Percentiles rank a stretch among this genome's conserved stretches.
Conservation (phyloP, 2,888 invertebrate genomes). For the Anodontia alba region DNA sequence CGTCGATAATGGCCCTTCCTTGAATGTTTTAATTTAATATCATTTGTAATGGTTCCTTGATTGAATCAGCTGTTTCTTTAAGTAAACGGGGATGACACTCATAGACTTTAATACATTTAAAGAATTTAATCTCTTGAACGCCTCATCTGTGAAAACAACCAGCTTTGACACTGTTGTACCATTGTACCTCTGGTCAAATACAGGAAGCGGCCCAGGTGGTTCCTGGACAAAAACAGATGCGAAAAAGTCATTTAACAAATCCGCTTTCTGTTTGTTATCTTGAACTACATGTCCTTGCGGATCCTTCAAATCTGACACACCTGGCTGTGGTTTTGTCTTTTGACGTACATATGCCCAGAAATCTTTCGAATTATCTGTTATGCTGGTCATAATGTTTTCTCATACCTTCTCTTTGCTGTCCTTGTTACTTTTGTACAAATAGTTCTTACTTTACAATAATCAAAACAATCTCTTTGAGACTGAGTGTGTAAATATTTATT, state of each 20-base stretch:
- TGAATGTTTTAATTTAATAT: no score
- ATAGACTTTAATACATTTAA: slow-evolving; percentile 10
- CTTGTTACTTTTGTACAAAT: not conserved
- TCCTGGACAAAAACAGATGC: no score
- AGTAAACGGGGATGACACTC: no score
- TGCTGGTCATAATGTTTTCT: not conserved
- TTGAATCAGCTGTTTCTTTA: no score
- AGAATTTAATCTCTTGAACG: slow-evolving; percentile 9
- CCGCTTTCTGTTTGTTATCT: slow-evolving; percentile 12
- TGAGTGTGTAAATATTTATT: not conserved
- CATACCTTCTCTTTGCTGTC: not conserved
- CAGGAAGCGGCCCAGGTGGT: slow-evolving; percentile 11
- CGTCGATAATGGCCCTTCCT: no score
- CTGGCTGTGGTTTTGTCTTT: not conserved
- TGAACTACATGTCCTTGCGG: not conserved
- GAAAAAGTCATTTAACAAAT: slow-evolving; percentile 11
- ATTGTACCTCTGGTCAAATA: slow-evolving; percentile 17
- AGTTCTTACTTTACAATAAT: not conserved
- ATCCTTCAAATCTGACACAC: slow-evolving; percentile 7
- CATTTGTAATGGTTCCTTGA: no score
- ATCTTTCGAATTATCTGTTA: not conserved
- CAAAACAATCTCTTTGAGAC: not conserved
- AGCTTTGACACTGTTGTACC: not conserved
- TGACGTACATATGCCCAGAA: not conserved
- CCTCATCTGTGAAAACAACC: not conserved